Percentiles rank a stretch among this genome's conserved stretches.
These are phyloP conservation scores for Philaethria dido DNA, from an alignment of 2,888 invertebrate species.

Conservation along the genomic window DNA sequence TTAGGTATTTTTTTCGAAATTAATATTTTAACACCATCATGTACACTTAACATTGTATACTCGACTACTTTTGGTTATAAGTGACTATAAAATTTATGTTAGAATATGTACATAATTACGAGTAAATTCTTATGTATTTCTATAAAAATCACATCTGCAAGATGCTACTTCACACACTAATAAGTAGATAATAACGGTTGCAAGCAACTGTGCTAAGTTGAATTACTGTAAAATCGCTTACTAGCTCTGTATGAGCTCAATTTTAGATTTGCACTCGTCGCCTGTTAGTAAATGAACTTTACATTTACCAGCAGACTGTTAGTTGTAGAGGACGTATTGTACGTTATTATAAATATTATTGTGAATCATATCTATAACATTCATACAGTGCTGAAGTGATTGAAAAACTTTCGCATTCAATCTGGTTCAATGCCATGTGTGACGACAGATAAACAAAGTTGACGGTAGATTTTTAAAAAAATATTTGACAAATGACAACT, in stretches of 20 bases:
- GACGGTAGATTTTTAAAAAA: constrained; percentile 33
- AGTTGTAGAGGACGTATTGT: constrained; percentile 35
- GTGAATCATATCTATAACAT: background rate
- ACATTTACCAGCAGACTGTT: constrained; percentile 39
- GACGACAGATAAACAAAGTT: constrained; percentile 30
- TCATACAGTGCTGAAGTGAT: background rate
- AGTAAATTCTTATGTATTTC: background rate
- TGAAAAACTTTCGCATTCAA: background rate
- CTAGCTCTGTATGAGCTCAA: constrained; percentile 28
- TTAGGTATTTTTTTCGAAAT: no score
- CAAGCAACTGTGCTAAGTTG: constrained; percentile 25
- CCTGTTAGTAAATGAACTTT: constrained; percentile 17
- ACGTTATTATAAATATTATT: background rate
- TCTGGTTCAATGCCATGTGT: constrained; percentile 29
- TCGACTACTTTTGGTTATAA: no score
- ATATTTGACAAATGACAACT: constrained; percentile 43
- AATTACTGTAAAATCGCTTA: constrained; percentile 37
- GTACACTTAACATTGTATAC: no score
- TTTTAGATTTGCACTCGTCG: constrained; percentile 29
- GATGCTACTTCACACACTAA: constrained; percentile 19
- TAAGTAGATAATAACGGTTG: constrained; percentile 25
- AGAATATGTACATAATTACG: constrained; percentile 39
- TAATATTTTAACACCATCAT: no score
- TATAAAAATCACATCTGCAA: constrained; percentile 15
- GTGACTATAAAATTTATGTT: background rate